Evolutionary conservation across 1,140 invertebrate species (phyloP).

Genomic region (Triops cancriformis): DNA sequence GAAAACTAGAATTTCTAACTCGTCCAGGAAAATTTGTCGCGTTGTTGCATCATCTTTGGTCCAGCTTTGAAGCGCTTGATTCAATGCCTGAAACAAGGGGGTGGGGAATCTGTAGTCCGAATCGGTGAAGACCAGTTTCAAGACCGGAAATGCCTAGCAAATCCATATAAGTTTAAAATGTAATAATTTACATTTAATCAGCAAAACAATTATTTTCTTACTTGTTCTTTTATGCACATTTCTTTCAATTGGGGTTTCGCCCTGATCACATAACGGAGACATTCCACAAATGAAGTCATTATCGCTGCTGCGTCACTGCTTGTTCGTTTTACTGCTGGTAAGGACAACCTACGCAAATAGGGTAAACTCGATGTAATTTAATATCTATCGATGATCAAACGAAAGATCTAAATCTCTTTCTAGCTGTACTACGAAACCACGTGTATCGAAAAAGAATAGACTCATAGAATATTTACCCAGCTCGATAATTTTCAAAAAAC

Average conservation of each 20-base stretch:
- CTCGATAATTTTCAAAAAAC: neutral
- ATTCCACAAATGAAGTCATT: slow-evolving; percentile 1
- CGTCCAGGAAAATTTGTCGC: neutral
- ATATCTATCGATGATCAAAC: too few relatives aligned
- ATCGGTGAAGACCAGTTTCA: neutral
- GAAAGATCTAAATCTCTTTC: too few relatives aligned
- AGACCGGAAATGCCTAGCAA: neutral
- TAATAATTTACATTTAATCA: too few relatives aligned
- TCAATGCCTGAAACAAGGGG: neutral
- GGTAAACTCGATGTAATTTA: too few relatives aligned
- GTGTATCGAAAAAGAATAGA: neutral
- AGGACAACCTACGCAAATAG: neutral
- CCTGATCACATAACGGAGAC: neutral
- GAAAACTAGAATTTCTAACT: neutral
- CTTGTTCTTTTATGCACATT: neutral
- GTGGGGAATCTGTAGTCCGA: neutral
- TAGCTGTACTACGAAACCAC: neutral
- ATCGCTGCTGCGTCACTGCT: neutral
- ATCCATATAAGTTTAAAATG: neutral
- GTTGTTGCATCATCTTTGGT: neutral
- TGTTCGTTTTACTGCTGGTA: neutral
- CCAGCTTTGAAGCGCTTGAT: neutral
- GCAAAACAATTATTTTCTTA: neutral
- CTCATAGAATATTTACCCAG: neutral
- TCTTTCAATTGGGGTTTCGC: neutral